phyloP scores from a whole-genome alignment of 2,888 invertebrate genomes.

The Polydrusus pterygomalis region DNA sequence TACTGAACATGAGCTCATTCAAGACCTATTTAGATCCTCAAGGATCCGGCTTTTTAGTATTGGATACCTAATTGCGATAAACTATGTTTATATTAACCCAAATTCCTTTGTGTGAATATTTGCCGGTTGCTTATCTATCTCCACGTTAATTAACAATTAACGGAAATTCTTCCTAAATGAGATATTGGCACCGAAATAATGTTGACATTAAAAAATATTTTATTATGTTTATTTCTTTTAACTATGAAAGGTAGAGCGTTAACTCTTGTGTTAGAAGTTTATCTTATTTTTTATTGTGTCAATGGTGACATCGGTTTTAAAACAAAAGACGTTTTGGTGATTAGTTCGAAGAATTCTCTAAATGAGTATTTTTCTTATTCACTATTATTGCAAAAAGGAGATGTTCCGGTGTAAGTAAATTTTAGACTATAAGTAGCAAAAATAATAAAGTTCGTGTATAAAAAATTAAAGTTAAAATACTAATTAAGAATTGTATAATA shows the following conservation, averaged over 20 bases:
- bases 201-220: not conserved
- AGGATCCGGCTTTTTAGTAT: no score
- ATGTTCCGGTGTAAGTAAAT: conserved; percentile 30
- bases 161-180: not conserved
- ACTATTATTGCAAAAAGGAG: conserved; percentile 39
- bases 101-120: conserved; percentile 3
- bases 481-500: no score
- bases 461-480: no score
- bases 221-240: not conserved
- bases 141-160: not conserved
- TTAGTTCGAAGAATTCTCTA: not conserved
- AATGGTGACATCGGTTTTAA: conserved; percentile 26
- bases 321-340: conserved; percentile 17
- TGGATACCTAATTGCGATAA: not conserved
- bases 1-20: no score
- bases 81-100: not conserved
- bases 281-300: not conserved
- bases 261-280: not conserved
- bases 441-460: no score
- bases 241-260: not conserved
- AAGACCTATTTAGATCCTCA: no score
- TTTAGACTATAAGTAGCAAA: not conserved
- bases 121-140: not conserved
- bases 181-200: not conserved
- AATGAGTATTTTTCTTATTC: conserved; percentile 32